These are phyloP conservation scores for Aquatica leii DNA, from an alignment of 2,888 invertebrate species.

Conservation along the genomic window DNA sequence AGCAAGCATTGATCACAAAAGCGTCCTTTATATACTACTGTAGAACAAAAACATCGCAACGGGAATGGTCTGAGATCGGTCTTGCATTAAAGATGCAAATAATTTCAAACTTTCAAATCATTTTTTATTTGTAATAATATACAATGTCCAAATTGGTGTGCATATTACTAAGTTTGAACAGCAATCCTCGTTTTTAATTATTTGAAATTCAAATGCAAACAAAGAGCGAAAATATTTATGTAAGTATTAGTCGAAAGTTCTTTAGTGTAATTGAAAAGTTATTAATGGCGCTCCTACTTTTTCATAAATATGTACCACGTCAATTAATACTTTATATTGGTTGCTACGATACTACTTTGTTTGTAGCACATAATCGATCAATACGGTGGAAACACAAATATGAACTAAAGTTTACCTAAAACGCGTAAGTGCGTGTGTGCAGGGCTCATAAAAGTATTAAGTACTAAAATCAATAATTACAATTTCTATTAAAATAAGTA, in stretches of 20 bases:
- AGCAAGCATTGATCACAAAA: conserved; percentile 4
- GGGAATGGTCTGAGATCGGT: background rate
- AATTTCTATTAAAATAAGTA: too few species aligned
- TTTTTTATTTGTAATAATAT: background rate
- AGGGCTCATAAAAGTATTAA: background rate
- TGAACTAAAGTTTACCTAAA: conserved; percentile 10
- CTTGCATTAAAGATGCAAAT: conserved; percentile 11
- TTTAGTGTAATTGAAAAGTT: background rate
- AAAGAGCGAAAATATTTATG: too few species aligned
- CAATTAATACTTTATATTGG: conserved; percentile 9
- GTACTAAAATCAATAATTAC: too few species aligned
- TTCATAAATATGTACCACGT: background rate
- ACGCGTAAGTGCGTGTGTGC: background rate
- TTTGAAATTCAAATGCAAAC: too few species aligned
- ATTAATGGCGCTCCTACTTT: background rate
- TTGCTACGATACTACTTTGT: conserved; percentile 27
- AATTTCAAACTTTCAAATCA: background rate
- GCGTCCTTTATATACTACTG: background rate
- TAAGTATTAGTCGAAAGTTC: too few species aligned
- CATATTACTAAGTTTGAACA: background rate
- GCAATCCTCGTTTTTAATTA: background rate
- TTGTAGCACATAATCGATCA: conserved; percentile 22
- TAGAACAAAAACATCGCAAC: conserved; percentile 3
- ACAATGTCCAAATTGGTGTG: background rate
- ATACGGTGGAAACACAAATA: conserved; percentile 18